Evolutionary conservation across 35 echinoderm and acorn worm genomes (phyloP).

Genomic region (Apostichopus californicus): DNA sequence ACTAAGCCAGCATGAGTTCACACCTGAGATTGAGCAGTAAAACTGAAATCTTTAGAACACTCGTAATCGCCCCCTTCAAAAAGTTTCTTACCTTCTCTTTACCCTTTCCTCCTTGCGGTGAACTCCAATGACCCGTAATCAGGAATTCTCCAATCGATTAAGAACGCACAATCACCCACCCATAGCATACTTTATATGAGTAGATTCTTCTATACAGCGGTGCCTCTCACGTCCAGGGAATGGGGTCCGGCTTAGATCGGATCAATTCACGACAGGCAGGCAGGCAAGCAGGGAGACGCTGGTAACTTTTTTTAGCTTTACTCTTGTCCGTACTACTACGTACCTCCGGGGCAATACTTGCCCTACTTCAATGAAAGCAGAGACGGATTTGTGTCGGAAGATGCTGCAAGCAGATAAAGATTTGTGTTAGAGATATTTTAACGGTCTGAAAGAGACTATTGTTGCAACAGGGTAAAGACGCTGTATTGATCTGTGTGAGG

Average conservation of each 20-base stretch:
- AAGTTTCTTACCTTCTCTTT: no score
- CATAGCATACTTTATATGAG: no score
- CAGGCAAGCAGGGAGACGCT: no score
- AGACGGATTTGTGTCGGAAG: background rate
- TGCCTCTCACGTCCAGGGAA: no score
- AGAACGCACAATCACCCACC: background rate
- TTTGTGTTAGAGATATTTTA: background rate
- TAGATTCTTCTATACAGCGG: no score
- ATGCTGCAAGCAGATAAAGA: background rate
- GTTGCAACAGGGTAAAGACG: background rate
- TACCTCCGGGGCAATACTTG: background rate
- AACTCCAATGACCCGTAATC: conserved; percentile 8
- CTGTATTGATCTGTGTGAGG: conserved; percentile 46
- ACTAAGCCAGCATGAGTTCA: background rate
- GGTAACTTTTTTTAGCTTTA: no score
- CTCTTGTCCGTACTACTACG: no score
- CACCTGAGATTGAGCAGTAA: background rate
- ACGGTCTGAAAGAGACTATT: background rate
- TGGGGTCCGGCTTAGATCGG: no score
- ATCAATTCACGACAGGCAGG: no score
- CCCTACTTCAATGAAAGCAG: no score
- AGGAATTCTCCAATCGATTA: background rate
- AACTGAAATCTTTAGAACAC: no score
- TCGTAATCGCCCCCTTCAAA: no score
- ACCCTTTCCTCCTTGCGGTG: background rate